phyloP scores from a whole-genome alignment of 2,888 invertebrate species.

The Pterostichus niger region DNA sequence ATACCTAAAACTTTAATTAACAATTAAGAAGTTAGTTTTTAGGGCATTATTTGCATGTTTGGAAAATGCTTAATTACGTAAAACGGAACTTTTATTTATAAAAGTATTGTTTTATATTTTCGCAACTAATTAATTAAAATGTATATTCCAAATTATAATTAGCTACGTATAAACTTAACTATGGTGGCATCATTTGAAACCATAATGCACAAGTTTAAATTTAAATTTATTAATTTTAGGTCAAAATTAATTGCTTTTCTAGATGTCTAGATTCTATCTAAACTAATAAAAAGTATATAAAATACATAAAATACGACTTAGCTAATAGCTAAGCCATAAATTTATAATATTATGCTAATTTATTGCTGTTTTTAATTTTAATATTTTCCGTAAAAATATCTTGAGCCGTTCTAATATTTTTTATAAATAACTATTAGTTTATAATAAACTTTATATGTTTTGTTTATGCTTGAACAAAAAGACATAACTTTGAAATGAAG shows the following conservation, averaged over 20 bases:
- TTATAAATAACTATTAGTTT: neutral
- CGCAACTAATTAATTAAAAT: conserved; percentile 16
- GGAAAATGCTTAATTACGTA: neutral
- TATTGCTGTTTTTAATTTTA: neutral
- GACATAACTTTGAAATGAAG: too few species aligned
- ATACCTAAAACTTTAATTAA: too few species aligned
- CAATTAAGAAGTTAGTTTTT: neutral
- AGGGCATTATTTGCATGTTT: conserved; percentile 5
- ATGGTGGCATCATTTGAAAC: conserved; percentile 9
- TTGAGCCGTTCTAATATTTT: neutral
- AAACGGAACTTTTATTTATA: conserved; percentile 24
- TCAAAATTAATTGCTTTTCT: conserved; percentile 39
- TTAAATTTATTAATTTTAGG: neutral
- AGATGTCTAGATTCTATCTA: neutral
- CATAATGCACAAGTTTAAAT: conserved; percentile 1
- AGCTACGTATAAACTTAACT: neutral
- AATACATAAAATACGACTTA: conserved; percentile 21
- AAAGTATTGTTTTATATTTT: conserved; percentile 15
- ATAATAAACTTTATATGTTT: too few species aligned
- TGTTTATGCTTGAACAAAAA: too few species aligned
- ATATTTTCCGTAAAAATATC: neutral
- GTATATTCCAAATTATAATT: conserved; percentile 40
- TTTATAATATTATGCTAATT: conserved; percentile 15
- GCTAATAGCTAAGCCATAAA: neutral
- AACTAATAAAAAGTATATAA: neutral